Evolutionary conservation across 2,113 vertebrate species (phyloP).

Genomic region (Solea senegalensis): DNA sequence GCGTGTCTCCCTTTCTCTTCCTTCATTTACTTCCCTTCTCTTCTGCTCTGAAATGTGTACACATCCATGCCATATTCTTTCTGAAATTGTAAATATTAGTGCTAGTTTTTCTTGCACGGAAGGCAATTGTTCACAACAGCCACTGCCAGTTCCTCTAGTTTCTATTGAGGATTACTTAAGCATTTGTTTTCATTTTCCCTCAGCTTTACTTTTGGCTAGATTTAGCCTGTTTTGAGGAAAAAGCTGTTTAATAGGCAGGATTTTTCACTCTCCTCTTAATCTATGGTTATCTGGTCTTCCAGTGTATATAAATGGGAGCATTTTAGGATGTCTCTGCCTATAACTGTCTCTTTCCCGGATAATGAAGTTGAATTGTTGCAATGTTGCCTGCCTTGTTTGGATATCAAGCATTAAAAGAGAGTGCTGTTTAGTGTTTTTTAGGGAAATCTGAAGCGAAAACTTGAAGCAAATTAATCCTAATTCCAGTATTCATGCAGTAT

Average conservation of each 20-base stretch:
- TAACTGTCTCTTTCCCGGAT: conserved; percentile 42
- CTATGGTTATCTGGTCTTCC: conserved; percentile 59
- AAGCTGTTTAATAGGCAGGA: conserved; percentile 49
- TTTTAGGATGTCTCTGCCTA: conserved; percentile 61
- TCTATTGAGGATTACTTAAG: conserved; percentile 70
- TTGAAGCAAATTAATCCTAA: conserved; percentile 36
- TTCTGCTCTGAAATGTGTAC: conserved; percentile 51
- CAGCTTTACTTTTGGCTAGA: conserved; percentile 63
- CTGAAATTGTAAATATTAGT: conserved; percentile 72
- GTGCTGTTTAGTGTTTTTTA: conserved; percentile 52
- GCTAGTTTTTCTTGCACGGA: conserved; percentile 50
- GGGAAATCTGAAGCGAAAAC: conserved; percentile 9
- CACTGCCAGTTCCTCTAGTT: conserved; percentile 49
- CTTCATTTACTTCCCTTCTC: conserved; percentile 20
- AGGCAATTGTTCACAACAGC: conserved; percentile 71
- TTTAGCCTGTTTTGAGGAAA: conserved; percentile 58
- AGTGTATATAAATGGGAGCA: conserved; percentile 61
- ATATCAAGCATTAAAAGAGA: conserved; percentile 48
- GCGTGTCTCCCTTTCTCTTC: conserved; percentile 29
- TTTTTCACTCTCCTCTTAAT: conserved; percentile 60
- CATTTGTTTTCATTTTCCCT: conserved; percentile 76
- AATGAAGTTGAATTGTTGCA: conserved; percentile 58
- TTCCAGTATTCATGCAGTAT: conserved; percentile 4
- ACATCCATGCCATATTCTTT: conserved; percentile 54
- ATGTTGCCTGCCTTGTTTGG: conserved; percentile 42